Conservation (phyloP, 2,797 vertebrate species). For the Phoxinus dragarum region DNA sequence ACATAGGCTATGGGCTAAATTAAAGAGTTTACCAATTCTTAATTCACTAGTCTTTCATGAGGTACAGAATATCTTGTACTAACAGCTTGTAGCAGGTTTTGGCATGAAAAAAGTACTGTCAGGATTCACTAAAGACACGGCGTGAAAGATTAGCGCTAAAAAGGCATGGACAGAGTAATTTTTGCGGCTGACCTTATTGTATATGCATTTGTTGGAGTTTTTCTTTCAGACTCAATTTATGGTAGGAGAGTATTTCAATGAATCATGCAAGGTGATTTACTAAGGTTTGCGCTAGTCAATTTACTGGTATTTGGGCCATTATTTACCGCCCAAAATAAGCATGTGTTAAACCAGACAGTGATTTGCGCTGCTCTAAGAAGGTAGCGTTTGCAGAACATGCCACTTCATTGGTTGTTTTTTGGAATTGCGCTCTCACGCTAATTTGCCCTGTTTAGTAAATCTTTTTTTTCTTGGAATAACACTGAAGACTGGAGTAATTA, state of each 20-base stretch:
- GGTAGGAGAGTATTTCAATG: too few species aligned
- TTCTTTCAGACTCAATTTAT: too few species aligned
- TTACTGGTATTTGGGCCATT: background rate
- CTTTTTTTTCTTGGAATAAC: too few species aligned
- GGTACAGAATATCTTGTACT: background rate
- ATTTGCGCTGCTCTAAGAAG: background rate
- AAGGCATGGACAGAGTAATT: background rate
- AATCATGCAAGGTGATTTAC: too few species aligned
- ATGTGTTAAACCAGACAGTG: too few species aligned
- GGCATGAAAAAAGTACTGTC: background rate
- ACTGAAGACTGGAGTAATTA: background rate
- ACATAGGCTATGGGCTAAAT: background rate
- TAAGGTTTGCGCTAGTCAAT: background rate
- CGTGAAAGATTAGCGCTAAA: background rate
- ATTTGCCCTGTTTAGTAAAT: too few species aligned
- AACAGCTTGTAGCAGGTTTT: background rate
- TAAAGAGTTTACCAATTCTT: background rate
- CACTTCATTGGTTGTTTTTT: too few species aligned
- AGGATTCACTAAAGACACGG: background rate
- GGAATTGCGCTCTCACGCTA: too few species aligned
- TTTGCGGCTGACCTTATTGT: too few species aligned
- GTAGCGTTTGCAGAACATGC: too few species aligned
- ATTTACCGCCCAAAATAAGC: too few species aligned
- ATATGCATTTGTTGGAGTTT: too few species aligned
- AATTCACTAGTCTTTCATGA: background rate